These are phyloP conservation scores for Oceanodroma leucorhoa DNA, from an alignment of 2,797 vertebrate species.

Conservation along the genomic window DNA sequence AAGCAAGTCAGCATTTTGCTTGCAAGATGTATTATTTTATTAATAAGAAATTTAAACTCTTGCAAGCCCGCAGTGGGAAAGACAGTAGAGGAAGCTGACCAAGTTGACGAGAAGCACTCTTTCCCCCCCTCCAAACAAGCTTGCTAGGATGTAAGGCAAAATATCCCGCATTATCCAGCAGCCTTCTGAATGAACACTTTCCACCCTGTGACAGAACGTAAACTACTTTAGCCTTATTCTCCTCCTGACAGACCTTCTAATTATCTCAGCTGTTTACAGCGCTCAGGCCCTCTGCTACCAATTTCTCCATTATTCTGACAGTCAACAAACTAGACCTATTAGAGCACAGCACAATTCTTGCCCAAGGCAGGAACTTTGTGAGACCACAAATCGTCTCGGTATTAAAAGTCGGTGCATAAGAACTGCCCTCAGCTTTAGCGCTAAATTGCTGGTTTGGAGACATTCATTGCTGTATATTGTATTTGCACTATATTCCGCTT, in stretches of 20 bases:
- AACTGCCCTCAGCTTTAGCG: conserved; percentile 82
- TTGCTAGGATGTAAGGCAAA: neutral
- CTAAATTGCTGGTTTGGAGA: conserved; percentile 83
- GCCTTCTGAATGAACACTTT: conserved; percentile 51
- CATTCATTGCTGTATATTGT: conserved; percentile 79
- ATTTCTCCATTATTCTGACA: conserved; percentile 93
- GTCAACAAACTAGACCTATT: conserved; percentile 88
- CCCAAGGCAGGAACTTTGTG: conserved; percentile 83
- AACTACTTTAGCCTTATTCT: conserved; percentile 66
- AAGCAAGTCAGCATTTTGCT: conserved; percentile 18
- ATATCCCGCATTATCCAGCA: neutral
- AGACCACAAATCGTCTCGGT: conserved; percentile 83
- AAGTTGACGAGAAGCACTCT: neutral
- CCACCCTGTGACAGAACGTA: conserved; percentile 21
- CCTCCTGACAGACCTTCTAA: conserved; percentile 87
- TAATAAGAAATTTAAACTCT: conserved; percentile 36
- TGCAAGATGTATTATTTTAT: neutral
- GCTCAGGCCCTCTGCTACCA: conserved; percentile 81
- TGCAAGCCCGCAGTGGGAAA: neutral
- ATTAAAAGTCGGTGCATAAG: conserved; percentile 87
- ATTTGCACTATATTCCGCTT: conserved; percentile 78
- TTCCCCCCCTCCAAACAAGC: neutral
- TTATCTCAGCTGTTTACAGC: conserved; percentile 89
- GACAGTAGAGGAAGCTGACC: neutral
- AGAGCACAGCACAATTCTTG: conserved; percentile 79